phyloP scores from a whole-genome alignment of 2,888 invertebrate genomes.

The Macaria notata region DNA sequence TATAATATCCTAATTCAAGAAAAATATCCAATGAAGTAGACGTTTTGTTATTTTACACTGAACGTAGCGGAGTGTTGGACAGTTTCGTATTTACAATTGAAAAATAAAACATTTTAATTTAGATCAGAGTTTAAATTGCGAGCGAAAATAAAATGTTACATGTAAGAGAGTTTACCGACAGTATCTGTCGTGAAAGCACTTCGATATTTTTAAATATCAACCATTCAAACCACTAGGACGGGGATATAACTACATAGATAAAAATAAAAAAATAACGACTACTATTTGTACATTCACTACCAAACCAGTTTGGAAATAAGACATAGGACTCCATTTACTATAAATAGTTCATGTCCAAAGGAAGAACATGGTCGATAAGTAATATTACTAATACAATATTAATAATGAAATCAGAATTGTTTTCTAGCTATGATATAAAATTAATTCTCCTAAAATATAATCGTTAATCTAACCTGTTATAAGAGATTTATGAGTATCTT shows the following conservation, averaged over 20 bases:
- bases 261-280: constrained; percentile 20
- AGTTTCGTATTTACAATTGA: constrained; percentile 57
- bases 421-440: constrained; percentile 68
- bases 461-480: constrained; percentile 46
- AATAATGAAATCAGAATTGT: constrained; percentile 59
- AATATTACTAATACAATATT: constrained; percentile 42
- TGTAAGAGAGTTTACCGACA: constrained; percentile 54
- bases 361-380: constrained; percentile 47
- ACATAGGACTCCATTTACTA: constrained; percentile 16
- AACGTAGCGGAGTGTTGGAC: constrained; percentile 49
- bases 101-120: background rate
- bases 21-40: constrained; percentile 53
- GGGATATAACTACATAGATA: constrained; percentile 47
- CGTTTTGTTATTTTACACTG: constrained; percentile 48
- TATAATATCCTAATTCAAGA: constrained; percentile 59
- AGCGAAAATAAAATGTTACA: background rate
- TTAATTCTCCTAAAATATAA: constrained; percentile 47
- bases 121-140: background rate
- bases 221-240: constrained; percentile 47
- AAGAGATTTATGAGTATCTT: constrained; percentile 35
- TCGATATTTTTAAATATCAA: constrained; percentile 49
- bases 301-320: constrained; percentile 14
- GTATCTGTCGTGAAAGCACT: constrained; percentile 75
- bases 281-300: constrained; percentile 19
- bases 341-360: constrained; percentile 41